Evolutionary conservation across 2,797 vertebrate genomes (phyloP).

Genomic region (Myotis daubentonii): DNA sequence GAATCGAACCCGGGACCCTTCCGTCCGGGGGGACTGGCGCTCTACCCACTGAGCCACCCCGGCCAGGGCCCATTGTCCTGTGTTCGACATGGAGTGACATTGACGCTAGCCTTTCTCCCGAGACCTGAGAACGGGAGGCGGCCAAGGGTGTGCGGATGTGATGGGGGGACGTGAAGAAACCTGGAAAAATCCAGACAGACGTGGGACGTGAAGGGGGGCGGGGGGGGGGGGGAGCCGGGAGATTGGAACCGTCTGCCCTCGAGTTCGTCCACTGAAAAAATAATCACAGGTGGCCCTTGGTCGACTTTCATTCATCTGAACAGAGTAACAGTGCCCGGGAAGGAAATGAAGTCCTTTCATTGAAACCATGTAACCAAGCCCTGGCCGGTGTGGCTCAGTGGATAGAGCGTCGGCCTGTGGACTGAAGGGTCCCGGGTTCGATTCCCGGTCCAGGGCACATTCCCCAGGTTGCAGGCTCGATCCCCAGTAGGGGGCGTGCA

Average conservation of each 20-base stretch:
- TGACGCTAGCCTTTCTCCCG: fast-evolving
- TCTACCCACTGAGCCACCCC: no score
- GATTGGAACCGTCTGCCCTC: fast-evolving
- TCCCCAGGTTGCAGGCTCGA: no score
- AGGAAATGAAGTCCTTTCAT: not conserved
- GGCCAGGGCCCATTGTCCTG: fast-evolving
- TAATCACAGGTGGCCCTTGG: fast-evolving
- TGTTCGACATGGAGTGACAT: fast-evolving
- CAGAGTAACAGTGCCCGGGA: fast-evolving
- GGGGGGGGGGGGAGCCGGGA: fast-evolving
- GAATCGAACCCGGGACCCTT: no score
- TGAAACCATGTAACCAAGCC: not conserved
- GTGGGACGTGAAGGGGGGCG: fast-evolving
- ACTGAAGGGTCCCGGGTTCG: no score
- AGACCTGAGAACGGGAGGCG: not conserved
- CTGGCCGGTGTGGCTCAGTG: no score
- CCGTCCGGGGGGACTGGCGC: no score
- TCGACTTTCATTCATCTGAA: fast-evolving
- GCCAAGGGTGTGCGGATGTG: fast-evolving
- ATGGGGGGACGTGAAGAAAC: fast-evolving
- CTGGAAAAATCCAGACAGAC: fast-evolving
- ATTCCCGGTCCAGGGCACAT: no score
- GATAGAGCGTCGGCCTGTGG: no score
- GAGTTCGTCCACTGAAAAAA: fast-evolving
- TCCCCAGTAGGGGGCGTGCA: no score